Conservation (phyloP, 2,888 invertebrate species). For the Sylvicola fuscatus region DNA sequence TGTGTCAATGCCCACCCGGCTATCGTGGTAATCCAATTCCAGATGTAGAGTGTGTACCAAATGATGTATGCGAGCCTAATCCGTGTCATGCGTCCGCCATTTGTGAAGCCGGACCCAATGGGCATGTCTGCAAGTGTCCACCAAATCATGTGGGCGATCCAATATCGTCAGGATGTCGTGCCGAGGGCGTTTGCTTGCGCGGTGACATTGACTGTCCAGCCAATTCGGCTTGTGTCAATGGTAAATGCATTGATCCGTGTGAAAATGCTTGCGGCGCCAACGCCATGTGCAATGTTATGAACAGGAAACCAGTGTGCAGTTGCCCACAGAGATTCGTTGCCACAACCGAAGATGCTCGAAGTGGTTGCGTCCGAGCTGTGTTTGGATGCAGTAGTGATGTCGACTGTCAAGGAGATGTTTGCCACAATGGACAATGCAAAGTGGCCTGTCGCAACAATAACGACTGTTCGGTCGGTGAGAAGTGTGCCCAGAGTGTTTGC, state of each 20-base stretch:
- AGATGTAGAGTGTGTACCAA: conserved; percentile 57
- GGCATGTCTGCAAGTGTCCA: conserved; percentile 62
- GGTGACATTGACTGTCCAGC: conserved; percentile 56
- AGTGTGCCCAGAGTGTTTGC: conserved; percentile 59
- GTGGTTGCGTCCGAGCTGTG: conserved; percentile 52
- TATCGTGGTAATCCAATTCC: conserved; percentile 60
- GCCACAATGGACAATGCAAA: conserved; percentile 66
- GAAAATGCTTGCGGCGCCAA: conserved; percentile 65
- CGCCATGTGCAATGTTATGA: conserved; percentile 56
- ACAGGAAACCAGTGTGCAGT: conserved; percentile 54
- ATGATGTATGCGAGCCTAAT: conserved; percentile 52
- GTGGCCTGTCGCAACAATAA: conserved; percentile 53
- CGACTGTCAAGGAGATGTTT: conserved; percentile 61
- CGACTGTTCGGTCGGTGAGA: conserved; percentile 62
- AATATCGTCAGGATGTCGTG: conserved; percentile 48
- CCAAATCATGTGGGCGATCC: conserved; percentile 59
- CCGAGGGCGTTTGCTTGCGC: conserved; percentile 51
- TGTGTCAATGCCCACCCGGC: conserved; percentile 74
- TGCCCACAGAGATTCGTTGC: conserved; percentile 59
- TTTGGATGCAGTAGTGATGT: conserved; percentile 43
- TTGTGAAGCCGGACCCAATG: conserved; percentile 46
- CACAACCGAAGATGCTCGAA: conserved; percentile 33
- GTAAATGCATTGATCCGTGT: conserved; percentile 62
- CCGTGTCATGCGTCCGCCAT: conserved; percentile 65
- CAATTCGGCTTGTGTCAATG: conserved; percentile 48